phyloP scores from a whole-genome alignment of 2,888 invertebrate species.

The Allolobophora icterica region DNA sequence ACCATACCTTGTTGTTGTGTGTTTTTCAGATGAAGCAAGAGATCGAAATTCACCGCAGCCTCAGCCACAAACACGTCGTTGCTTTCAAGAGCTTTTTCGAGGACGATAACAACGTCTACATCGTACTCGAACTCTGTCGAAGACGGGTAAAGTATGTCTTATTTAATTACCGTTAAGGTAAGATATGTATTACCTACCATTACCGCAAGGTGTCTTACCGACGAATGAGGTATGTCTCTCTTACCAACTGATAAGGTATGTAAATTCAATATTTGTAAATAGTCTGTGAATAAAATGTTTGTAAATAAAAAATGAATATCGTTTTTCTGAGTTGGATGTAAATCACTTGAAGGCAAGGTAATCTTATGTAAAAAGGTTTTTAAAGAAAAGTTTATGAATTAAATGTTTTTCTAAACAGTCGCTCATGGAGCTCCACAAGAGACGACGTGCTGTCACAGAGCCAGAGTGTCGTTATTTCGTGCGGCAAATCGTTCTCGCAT shows the following conservation, averaged over 20 bases:
- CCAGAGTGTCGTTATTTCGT: slow-evolving; percentile 96
- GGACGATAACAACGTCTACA: slow-evolving; percentile 88
- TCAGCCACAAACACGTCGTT: slow-evolving; percentile 89
- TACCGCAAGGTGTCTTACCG: no score
- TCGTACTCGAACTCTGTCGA: slow-evolving; percentile 91
- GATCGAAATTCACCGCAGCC: slow-evolving; percentile 88
- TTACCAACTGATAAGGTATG: no score
- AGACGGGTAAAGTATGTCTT: slow-evolving; percentile 76
- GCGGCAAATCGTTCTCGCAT: slow-evolving; percentile 79
- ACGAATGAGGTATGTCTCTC: no score
- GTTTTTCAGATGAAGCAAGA: slow-evolving; percentile 72
- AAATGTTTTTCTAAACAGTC: slow-evolving; percentile 34
- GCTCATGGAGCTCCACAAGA: slow-evolving; percentile 96
- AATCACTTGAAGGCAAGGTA: not conserved
- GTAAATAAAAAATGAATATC: not conserved
- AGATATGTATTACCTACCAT: no score
- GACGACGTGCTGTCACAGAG: slow-evolving; percentile 91
- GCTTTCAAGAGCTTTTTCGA: slow-evolving; percentile 94
- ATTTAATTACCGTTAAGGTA: not conserved
- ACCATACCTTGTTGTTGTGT: not conserved
- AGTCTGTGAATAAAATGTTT: not conserved
- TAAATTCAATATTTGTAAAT: no score
- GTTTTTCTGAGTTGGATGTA: not conserved
- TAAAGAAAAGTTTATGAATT: not conserved
- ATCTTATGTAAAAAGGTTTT: not conserved